Evolutionary conservation across 1,140 invertebrate species (phyloP), one percentile per base, ranked within the genome.

Genomic region (Octopus sinensis): DNA sequence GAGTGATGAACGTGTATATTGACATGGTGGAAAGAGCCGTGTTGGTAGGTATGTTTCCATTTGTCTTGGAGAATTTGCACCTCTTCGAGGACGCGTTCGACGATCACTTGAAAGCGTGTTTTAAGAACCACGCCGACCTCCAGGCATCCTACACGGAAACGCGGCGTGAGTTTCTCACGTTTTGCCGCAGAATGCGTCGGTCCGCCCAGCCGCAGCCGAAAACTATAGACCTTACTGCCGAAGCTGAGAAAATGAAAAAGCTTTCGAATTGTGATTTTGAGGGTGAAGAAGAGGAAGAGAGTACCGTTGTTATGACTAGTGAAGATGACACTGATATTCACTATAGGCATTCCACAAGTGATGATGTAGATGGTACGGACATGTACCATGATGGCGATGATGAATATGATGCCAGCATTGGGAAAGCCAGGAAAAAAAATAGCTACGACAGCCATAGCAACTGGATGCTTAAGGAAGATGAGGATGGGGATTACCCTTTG

Each of bases 1-100:
- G 90, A 71, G 86, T 91, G 9, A 90, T 91, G 89, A 85, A 87
- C n/a, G 90, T 90, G 6, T 88, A 90, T 85, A 88, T 88, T 52
- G 89, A 91, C 54, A 87, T 87, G 7, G 89, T 89, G 51, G 83
- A 83, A 71, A 86, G 87, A 82, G 84, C 83, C 23, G 88, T 90
- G 81, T 84, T 91, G 12, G 83, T 90, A 7, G 85, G 86, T 4
- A 76, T 87, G n/a, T 79, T 91, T 13, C 90, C 90, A 4, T 87
- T 82, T 71, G 85, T 91, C 53, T 80, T 90, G 23, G 79, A 88
- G 54, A 89, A 90, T 81, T 53, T 90, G 5, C 88, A 89, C 51
- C 75, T 88, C 53, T 90, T 89, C 78, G 78, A 85, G 23, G 83
- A 88, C 2, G 84, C 85, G 17, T 79, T 90, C n/a, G 89, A 89